These are phyloP conservation scores for Paracyprichromis sp. DNA, from an alignment of 2,113 vertebrate genomes.

Conservation along the genomic window DNA sequence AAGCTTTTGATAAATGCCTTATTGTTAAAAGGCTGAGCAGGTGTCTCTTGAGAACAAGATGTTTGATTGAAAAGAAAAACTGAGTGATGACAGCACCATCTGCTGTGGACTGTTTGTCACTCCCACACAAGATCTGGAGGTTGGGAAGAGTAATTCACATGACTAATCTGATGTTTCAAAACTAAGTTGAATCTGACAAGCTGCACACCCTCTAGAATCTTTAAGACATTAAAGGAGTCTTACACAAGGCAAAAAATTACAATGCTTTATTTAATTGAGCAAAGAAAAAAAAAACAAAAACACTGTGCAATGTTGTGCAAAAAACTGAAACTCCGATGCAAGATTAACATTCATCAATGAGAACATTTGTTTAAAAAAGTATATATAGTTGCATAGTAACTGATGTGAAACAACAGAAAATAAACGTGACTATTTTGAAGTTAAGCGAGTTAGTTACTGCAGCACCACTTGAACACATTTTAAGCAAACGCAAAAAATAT, in stretches of 20 bases:
- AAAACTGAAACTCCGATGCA: neutral
- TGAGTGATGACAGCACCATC: slow-evolving; percentile 35
- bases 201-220: neutral
- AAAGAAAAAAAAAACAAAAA: neutral
- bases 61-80: neutral
- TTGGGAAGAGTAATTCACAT: neutral
- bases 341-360: neutral
- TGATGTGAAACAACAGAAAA: neutral
- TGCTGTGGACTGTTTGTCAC: slow-evolving; percentile 28
- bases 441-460: neutral
- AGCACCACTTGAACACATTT: neutral
- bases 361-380: neutral
- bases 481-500: neutral
- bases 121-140: slow-evolving; percentile 25
- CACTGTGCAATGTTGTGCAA: neutral
- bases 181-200: neutral
- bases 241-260: neutral
- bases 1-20: neutral
- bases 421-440: neutral
- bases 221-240: neutral
- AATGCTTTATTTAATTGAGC: neutral
- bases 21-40: neutral
- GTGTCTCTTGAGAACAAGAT: neutral
- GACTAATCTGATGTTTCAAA: neutral
- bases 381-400: neutral